Evolutionary conservation across 2,888 invertebrate species (phyloP).

Genomic region (Ichneumoninae sp.): DNA sequence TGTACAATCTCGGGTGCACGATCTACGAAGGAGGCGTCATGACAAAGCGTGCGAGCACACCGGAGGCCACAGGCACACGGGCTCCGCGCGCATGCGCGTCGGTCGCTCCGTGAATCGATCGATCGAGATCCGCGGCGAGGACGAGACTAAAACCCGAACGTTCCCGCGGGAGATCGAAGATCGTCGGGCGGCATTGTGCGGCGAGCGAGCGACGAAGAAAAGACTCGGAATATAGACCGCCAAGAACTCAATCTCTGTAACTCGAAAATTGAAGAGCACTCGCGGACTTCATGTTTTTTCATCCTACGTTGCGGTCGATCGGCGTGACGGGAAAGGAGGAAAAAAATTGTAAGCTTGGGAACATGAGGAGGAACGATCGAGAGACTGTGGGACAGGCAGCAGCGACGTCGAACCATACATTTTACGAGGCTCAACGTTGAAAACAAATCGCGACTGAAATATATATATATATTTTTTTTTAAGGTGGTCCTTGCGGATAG

Average conservation of each 20-base stretch:
- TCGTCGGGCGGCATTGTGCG: conserved; percentile 71
- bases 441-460: no score
- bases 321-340: conserved; percentile 9
- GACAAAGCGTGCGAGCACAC: conserved; percentile 68
- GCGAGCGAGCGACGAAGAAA: conserved; percentile 46
- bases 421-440: background rate
- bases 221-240: conserved; percentile 28
- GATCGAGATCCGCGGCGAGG: conserved; percentile 51
- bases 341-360: background rate
- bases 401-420: background rate
- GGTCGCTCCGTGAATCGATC: conserved; percentile 26
- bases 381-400: background rate
- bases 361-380: background rate
- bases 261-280: conserved; percentile 21
- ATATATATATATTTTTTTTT: no score
- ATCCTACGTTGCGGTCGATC: background rate
- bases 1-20: conserved; percentile 68
- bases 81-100: background rate
- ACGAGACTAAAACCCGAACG: conserved; percentile 47
- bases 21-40: conserved; percentile 69
- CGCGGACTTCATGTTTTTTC: conserved; percentile 2
- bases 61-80: conserved; percentile 9
- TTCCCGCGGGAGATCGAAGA: conserved; percentile 71
- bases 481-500: no score
- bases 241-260: conserved; percentile 26